Evolutionary conservation across 2,113 vertebrate species (phyloP).

Genomic region (Notarius quadriscutis): DNA sequence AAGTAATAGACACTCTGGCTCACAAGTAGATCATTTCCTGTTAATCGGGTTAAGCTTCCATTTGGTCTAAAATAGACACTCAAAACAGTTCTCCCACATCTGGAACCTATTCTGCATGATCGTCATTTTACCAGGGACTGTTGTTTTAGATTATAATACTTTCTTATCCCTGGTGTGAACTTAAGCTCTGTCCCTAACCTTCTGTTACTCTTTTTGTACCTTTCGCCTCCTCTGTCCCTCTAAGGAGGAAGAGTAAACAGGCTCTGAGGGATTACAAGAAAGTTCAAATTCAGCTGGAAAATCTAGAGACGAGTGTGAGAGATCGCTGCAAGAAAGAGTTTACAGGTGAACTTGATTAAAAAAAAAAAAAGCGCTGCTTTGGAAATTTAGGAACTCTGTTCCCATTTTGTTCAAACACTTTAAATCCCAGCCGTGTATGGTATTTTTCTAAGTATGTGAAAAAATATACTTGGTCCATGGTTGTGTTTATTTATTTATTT

Average conservation of each 20-base stretch:
- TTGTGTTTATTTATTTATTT: constrained; percentile 32
- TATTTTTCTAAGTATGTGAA: not conserved
- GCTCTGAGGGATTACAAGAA: constrained; percentile 97
- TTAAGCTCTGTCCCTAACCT: not conserved
- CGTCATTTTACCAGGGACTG: not conserved
- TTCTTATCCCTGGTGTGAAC: not conserved
- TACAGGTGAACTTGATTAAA: constrained; percentile 76
- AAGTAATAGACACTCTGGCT: not conserved
- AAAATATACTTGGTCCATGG: not conserved
- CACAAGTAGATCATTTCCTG: not conserved
- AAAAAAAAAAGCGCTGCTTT: too few species aligned
- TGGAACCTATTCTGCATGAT: constrained; percentile 8
- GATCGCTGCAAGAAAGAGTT: constrained; percentile 99
- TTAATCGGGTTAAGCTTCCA: not conserved
- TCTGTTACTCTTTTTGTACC: not conserved
- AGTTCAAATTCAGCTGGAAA: constrained; percentile 97
- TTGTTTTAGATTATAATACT: constrained; percentile 29
- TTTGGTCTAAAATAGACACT: constrained; percentile 7
- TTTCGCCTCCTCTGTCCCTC: constrained; percentile 37
- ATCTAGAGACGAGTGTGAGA: constrained; percentile 95
- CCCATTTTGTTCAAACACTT: not conserved
- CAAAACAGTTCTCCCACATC: constrained; percentile 18
- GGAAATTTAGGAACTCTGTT: not conserved
- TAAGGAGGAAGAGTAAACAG: constrained; percentile 96
- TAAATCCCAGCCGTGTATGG: not conserved